These are phyloP conservation scores for Drosophila austrosaltans DNA, from an alignment of 2,888 invertebrate genomes.

Conservation along the genomic window DNA sequence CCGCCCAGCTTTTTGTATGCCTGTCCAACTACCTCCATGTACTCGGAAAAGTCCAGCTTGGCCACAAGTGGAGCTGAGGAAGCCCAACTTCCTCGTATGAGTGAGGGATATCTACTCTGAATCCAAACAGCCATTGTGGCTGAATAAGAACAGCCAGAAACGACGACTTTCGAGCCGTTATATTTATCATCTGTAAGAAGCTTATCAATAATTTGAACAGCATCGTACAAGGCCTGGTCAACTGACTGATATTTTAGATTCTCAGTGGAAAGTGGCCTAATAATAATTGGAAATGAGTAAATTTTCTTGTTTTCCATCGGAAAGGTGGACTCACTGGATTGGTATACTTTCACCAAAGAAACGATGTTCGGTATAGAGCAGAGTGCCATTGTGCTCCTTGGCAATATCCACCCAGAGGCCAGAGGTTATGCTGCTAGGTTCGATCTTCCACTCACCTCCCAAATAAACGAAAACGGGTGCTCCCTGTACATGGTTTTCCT, in stretches of 20 bases:
- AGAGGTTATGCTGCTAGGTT: slow-evolving; percentile 84
- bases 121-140: slow-evolving; percentile 88
- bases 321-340: slow-evolving; percentile 84
- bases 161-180: slow-evolving; percentile 81
- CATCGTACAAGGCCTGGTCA: slow-evolving; percentile 87
- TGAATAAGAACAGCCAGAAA: slow-evolving; percentile 87
- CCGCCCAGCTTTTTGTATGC: slow-evolving; percentile 62
- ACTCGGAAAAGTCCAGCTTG: slow-evolving; percentile 85
- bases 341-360: slow-evolving; percentile 90
- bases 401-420: slow-evolving; percentile 87
- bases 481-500: slow-evolving; percentile 81
- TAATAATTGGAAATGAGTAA: background rate
- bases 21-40: slow-evolving; percentile 68
- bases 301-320: too few species aligned
- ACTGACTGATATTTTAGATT: slow-evolving; percentile 86
- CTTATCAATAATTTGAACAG: slow-evolving; percentile 85
- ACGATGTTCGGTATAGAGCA: slow-evolving; percentile 91
- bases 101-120: slow-evolving; percentile 86
- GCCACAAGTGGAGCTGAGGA: slow-evolving; percentile 87
- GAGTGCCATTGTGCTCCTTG: slow-evolving; percentile 84
- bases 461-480: slow-evolving; percentile 87
- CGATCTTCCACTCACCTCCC: slow-evolving; percentile 88
- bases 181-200: slow-evolving; percentile 64
- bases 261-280: slow-evolving; percentile 67
- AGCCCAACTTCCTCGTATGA: slow-evolving; percentile 85